Evolutionary conservation across 2,797 vertebrate genomes (phyloP).

Genomic region (Megalops cyprinoides): DNA sequence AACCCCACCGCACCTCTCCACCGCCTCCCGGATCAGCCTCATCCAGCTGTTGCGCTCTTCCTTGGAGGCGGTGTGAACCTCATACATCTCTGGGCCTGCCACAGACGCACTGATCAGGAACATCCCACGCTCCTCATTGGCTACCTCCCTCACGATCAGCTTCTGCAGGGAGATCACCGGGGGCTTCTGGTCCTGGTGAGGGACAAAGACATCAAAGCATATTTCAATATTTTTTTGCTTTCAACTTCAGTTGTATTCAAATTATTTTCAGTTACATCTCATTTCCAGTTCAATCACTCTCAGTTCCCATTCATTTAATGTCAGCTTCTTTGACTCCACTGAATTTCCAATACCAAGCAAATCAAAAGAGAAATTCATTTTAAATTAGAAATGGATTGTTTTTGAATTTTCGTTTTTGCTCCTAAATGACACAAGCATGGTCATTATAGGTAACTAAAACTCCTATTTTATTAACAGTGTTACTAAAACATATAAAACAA

Average conservation of each 20-base stretch:
- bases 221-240: background rate
- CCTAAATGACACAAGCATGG: no score
- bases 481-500: no score
- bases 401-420: no score
- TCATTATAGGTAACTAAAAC: no score
- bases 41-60: slow-evolving; percentile 95
- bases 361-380: no score
- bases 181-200: slow-evolving; percentile 91
- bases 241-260: background rate
- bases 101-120: slow-evolving; percentile 93
- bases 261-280: background rate
- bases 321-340: no score
- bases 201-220: slow-evolving; percentile 1
- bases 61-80: slow-evolving; percentile 87
- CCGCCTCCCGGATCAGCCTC: slow-evolving; percentile 89
- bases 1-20: slow-evolving; percentile 80
- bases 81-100: slow-evolving; percentile 95
- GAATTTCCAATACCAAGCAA: no score
- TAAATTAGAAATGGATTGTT: no score
- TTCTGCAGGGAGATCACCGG: slow-evolving; percentile 92
- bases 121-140: slow-evolving; percentile 94
- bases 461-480: no score
- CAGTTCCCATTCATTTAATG: no score
- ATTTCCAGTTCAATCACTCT: no score
- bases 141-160: slow-evolving; percentile 94